phyloP scores from a whole-genome alignment of 2,113 vertebrate genomes.

The Solea senegalensis region DNA sequence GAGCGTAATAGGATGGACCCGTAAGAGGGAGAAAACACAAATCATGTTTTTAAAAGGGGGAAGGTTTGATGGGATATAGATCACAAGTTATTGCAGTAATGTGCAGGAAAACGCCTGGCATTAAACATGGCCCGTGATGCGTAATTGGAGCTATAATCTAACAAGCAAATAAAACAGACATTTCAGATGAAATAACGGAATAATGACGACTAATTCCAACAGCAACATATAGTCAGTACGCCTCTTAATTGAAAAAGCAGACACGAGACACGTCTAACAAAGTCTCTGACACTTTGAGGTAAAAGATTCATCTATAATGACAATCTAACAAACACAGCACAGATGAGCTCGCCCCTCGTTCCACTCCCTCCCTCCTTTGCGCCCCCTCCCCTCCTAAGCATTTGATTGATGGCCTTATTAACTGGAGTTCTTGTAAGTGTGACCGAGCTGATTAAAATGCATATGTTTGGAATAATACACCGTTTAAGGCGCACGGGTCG shows the following conservation, averaged over 20 bases:
- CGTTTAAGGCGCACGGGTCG: slow-evolving; percentile 89
- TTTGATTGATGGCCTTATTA: slow-evolving; percentile 99
- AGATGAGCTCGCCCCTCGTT: neutral
- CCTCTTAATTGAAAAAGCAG: neutral
- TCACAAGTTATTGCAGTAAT: slow-evolving; percentile 26
- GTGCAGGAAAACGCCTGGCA: neutral
- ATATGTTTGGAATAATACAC: slow-evolving; percentile 99
- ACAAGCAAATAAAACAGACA: neutral
- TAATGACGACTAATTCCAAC: neutral
- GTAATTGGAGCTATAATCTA: neutral
- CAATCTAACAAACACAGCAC: slow-evolving; percentile 3
- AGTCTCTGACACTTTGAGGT: neutral
- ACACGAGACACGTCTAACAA: neutral
- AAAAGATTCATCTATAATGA: neutral
- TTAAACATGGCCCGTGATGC: slow-evolving; percentile 2
- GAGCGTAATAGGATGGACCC: slow-evolving; percentile 40
- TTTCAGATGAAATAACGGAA: neutral
- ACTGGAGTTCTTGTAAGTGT: slow-evolving; percentile 99
- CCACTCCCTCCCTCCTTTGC: too few relatives aligned
- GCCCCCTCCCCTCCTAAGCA: slow-evolving; percentile 29
- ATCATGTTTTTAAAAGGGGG: slow-evolving; percentile 4
- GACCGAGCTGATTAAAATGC: slow-evolving; percentile 98
- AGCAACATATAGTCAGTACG: neutral
- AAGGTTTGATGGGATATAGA: neutral
- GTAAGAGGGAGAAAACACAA: slow-evolving; percentile 14